Conservation (phyloP, 2,888 invertebrate species). For the Eupithecia centaureata region DNA sequence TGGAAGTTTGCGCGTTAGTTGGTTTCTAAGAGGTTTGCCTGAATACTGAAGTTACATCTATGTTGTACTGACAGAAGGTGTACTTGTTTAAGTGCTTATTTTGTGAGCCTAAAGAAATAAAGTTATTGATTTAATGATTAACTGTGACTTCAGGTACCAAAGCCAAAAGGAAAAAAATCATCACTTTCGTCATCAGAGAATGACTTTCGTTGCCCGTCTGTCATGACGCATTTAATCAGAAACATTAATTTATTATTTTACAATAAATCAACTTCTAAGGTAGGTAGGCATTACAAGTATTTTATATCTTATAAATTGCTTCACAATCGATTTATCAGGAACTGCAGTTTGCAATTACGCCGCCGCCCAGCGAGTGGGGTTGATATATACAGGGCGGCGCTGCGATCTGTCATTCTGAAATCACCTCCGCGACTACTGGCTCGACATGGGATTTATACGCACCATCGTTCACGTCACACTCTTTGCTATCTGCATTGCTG, state of each 20-base stretch:
- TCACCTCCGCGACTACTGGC: conserved; percentile 64
- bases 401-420: conserved; percentile 59
- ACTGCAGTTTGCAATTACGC: conserved; percentile 29
- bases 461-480: conserved; percentile 19
- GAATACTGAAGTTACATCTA: too few species aligned
- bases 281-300: too few species aligned
- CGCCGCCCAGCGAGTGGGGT: conserved; percentile 43
- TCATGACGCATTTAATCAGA: neutral
- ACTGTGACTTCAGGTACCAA: too few species aligned
- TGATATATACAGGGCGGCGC: conserved; percentile 60
- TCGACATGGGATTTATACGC: conserved; percentile 37
- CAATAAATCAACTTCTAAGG: neutral
- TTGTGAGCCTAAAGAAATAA: too few species aligned
- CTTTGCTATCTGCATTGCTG: conserved; percentile 1
- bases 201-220: neutral
- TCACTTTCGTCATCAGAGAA: too few species aligned
- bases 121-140: too few species aligned
- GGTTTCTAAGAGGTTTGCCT: neutral
- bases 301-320: too few species aligned
- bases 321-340: neutral
- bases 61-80: too few species aligned
- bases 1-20: neutral
- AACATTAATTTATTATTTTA: neutral
- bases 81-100: too few species aligned
- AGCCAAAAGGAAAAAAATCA: too few species aligned